Percentiles rank a stretch among this genome's conserved stretches.
Evolutionary conservation across 2,113 vertebrate genomes (phyloP).

Genomic region (Arothron firmamentum): DNA sequence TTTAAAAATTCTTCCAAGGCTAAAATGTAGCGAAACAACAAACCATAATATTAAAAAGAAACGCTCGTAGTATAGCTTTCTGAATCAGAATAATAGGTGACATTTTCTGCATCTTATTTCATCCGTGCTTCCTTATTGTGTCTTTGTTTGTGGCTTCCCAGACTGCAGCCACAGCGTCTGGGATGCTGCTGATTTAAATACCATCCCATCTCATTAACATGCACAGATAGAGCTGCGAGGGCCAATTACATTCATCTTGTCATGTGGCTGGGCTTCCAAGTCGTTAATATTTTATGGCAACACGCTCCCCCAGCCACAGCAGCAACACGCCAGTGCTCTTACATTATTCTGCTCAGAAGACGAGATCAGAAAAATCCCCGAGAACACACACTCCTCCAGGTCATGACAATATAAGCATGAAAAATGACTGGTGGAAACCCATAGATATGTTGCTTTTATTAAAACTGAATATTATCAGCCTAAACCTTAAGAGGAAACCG

Average conservation of each 20-base stretch:
- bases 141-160: constrained; percentile 71
- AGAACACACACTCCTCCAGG: constrained; percentile 63
- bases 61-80: constrained; percentile 11
- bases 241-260: constrained; percentile 81
- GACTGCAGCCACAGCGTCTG: constrained; percentile 60
- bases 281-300: constrained; percentile 80
- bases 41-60: constrained; percentile 22
- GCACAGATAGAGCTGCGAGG: constrained; percentile 76
- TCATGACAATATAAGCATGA: constrained; percentile 65
- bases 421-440: constrained; percentile 50
- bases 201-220: constrained; percentile 79
- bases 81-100: constrained; percentile 44
- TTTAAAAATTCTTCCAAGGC: constrained; percentile 22
- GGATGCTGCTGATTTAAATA: constrained; percentile 73
- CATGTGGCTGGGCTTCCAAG: constrained; percentile 73
- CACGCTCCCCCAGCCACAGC: constrained; percentile 65
- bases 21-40: constrained; percentile 27
- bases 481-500: constrained; percentile 19
- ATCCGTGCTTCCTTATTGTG: constrained; percentile 49
- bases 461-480: constrained; percentile 48
- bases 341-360: constrained; percentile 70
- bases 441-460: constrained; percentile 47
- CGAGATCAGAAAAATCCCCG: constrained; percentile 59
- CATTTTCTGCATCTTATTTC: constrained; percentile 60
- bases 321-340: constrained; percentile 68